These are phyloP conservation scores for Drepana falcataria DNA, from an alignment of 2,888 invertebrate genomes.

Conservation along the genomic window DNA sequence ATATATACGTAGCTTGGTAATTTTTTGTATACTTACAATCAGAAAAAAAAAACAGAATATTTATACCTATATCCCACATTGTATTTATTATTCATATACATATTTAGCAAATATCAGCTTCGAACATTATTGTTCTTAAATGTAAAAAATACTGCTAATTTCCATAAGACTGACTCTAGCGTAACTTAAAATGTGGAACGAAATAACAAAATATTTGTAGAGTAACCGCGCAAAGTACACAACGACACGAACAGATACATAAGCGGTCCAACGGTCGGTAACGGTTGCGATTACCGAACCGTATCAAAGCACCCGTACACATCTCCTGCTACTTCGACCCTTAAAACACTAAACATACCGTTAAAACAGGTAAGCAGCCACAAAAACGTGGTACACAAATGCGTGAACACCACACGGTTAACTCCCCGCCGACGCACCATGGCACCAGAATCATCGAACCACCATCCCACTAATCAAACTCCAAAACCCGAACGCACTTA, in stretches of 20 bases:
- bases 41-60: too few species aligned
- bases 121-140: too few species aligned
- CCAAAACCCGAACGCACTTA: slow-evolving; percentile 33
- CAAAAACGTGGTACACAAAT: slow-evolving; percentile 52
- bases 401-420: slow-evolving; percentile 52
- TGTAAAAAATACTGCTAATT: too few species aligned
- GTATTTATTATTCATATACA: too few species aligned
- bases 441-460: slow-evolving; percentile 58
- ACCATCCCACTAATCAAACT: slow-evolving; percentile 60
- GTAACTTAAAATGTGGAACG: too few species aligned
- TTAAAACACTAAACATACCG: slow-evolving; percentile 56
- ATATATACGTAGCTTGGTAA: too few species aligned
- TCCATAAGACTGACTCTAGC: too few species aligned
- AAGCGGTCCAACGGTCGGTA: slow-evolving; percentile 14
- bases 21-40: too few species aligned
- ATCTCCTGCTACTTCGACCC: slow-evolving; percentile 29
- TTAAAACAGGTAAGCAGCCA: slow-evolving; percentile 66
- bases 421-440: slow-evolving; percentile 62
- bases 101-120: too few species aligned
- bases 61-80: too few species aligned
- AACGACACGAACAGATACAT: neutral
- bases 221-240: neutral
- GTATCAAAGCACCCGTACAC: slow-evolving; percentile 29
- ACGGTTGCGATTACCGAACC: slow-evolving; percentile 46
- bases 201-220: neutral